A percentile compares a stretch with the other conserved stretches of the same genome.
Conservation (phyloP, 2,113 vertebrate genomes). For the Ptyas mucosa region DNA sequence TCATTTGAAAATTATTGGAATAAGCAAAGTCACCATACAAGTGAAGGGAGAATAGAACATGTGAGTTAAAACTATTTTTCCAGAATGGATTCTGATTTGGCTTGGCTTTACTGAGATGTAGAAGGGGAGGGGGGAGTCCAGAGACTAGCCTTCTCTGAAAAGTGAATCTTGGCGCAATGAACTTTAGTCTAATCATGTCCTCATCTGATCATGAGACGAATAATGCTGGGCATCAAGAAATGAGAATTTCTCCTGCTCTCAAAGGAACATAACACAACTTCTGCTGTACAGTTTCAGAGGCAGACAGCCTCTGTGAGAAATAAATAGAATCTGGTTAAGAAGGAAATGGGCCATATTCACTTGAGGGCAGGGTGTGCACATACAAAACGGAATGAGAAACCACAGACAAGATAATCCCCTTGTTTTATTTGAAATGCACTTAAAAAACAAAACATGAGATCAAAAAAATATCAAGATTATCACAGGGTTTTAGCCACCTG, state of each 20-base stretch:
- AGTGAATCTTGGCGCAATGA: neutral
- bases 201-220: neutral
- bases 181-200: neutral
- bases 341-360: neutral
- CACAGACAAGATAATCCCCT: neutral
- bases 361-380: neutral
- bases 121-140: fast-evolving
- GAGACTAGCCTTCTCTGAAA: neutral
- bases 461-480: neutral
- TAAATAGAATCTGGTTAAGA: neutral
- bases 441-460: neutral
- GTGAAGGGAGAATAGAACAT: neutral
- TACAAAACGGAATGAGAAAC: neutral
- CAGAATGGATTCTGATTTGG: neutral
- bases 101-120: neutral
- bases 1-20: neutral
- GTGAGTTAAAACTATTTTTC: neutral
- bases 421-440: neutral
- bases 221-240: neutral
- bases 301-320: neutral
- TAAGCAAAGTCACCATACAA: neutral
- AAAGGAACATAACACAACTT: neutral
- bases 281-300: neutral
- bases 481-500: neutral
- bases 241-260: neutral